Evolutionary conservation across 1,140 invertebrate genomes (phyloP).

Genomic region (Leptinotarsa undecemlineata): DNA sequence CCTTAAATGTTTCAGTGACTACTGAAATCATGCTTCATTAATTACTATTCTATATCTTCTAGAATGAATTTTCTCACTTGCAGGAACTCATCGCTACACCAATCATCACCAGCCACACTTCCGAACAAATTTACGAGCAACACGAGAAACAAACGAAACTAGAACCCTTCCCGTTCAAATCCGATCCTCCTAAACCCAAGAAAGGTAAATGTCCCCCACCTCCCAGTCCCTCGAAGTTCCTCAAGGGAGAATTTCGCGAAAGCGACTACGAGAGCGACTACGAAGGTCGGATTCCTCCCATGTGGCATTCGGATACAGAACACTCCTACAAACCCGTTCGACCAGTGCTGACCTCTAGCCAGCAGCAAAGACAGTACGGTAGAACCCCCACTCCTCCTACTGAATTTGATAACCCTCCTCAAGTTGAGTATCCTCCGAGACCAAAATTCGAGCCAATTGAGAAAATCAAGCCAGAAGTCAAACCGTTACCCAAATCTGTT

Average conservation of each 20-base stretch:
- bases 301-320: constrained; percentile 64
- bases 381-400: constrained; percentile 61
- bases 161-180: constrained; percentile 59
- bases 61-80: neutral
- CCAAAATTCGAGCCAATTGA: constrained; percentile 65
- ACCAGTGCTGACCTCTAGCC: constrained; percentile 60
- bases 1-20: no score
- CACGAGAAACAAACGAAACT: constrained; percentile 53
- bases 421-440: constrained; percentile 55
- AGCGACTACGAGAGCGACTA: constrained; percentile 78
- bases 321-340: constrained; percentile 63
- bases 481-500: constrained; percentile 51
- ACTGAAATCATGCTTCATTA: no score
- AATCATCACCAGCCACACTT: constrained; percentile 53
- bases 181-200: constrained; percentile 52
- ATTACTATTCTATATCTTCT: constrained; percentile 26
- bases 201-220: constrained; percentile 54
- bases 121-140: constrained; percentile 45
- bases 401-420: constrained; percentile 61
- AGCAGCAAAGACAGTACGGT: constrained; percentile 54
- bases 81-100: constrained; percentile 56
- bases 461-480: constrained; percentile 54
- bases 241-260: constrained; percentile 70
- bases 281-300: constrained; percentile 65
- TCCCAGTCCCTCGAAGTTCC: constrained; percentile 67